Percentiles rank a stretch among this genome's conserved stretches.
Evolutionary conservation across 2,797 vertebrate genomes (phyloP).

Genomic region (Hippocampus kuda): DNA sequence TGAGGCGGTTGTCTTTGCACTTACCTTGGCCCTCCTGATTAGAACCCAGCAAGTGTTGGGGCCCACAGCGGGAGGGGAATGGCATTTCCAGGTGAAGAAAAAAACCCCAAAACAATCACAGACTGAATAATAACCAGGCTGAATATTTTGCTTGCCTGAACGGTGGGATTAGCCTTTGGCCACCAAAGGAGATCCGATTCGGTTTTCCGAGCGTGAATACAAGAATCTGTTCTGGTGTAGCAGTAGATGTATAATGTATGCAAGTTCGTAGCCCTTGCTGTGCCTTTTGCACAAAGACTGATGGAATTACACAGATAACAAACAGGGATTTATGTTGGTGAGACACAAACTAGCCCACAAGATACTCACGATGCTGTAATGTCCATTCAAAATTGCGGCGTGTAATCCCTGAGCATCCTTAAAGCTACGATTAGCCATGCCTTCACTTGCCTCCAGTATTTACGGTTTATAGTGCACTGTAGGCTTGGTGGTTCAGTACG

Average conservation of each 20-base stretch:
- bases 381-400: background rate
- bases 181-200: constrained; percentile 21
- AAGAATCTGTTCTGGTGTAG: constrained; percentile 17
- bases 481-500: background rate
- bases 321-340: constrained; percentile 3
- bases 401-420: background rate
- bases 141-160: constrained; percentile 39
- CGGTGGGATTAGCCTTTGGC: constrained; percentile 39
- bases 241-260: constrained; percentile 10
- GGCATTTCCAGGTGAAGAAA: constrained; percentile 31
- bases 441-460: background rate
- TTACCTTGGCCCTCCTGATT: constrained; percentile 38
- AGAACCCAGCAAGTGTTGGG: constrained; percentile 33
- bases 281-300: constrained; percentile 14
- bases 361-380: background rate
- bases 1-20: background rate
- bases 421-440: background rate
- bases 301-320: constrained; percentile 13
- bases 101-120: constrained; percentile 10
- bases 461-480: background rate
- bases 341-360: background rate
- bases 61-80: constrained; percentile 35
- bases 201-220: constrained; percentile 29
- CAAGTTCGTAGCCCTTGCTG: constrained; percentile 17
- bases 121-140: constrained; percentile 38